phyloP scores from a whole-genome alignment of 2,888 invertebrate genomes.

The Dicranocentrus wangi region DNA sequence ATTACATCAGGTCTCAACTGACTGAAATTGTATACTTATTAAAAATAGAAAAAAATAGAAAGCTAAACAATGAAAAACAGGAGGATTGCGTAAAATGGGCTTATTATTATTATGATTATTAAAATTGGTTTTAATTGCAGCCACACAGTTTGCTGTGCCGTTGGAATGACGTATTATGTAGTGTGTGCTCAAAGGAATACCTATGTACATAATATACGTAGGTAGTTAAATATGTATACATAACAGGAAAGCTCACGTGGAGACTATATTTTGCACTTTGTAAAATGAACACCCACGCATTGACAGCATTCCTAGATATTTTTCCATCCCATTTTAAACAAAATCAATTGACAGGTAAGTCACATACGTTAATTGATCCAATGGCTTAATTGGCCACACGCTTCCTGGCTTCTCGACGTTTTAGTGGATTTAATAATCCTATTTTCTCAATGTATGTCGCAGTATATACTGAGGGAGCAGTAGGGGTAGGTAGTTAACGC shows the following conservation, averaged over 20 bases:
- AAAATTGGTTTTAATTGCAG: background rate
- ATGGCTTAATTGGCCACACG: too few relatives aligned
- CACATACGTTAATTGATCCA: too few relatives aligned
- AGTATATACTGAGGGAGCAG: too few relatives aligned
- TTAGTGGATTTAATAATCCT: too few relatives aligned
- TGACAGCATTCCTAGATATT: too few relatives aligned
- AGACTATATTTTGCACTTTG: background rate
- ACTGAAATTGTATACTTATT: background rate
- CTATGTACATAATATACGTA: background rate
- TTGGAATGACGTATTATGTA: background rate
- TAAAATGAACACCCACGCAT: too few relatives aligned
- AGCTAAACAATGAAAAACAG: conserved; percentile 5
- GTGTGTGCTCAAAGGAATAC: background rate
- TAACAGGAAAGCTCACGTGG: background rate
- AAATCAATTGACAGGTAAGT: too few relatives aligned
- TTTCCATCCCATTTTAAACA: too few relatives aligned
- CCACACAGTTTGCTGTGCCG: background rate
- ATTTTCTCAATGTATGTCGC: too few relatives aligned
- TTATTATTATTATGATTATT: background rate
- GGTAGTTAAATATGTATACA: background rate
- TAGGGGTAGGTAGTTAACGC: background rate
- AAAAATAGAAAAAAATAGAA: conserved; percentile 2
- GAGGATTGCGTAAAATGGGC: background rate
- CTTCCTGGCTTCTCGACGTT: too few relatives aligned
- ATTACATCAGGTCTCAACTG: background rate